Evolutionary conservation across 1,140 invertebrate species (phyloP), one percentile per base, ranked within the genome.

Genomic region (Acyrthosiphon pisum): DNA sequence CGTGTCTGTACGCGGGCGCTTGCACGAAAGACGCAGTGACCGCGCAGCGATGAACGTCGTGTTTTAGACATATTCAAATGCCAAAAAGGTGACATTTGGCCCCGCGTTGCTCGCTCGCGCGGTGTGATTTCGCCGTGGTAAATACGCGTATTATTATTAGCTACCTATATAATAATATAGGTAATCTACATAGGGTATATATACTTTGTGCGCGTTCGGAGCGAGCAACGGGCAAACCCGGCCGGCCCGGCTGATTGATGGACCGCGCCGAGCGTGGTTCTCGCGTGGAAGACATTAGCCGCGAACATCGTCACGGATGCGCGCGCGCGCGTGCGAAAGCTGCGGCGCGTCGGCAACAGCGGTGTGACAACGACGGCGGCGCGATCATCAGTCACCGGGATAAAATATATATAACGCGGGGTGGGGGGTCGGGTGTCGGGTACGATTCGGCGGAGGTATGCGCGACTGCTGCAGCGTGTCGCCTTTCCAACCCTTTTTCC

Each of bases 401-500:
- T 68, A 68, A 68, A 68, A 68, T 68, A 14, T 68, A 68, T 68
- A 50, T 4, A n/a, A 48, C 23, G 76, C 22, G 46, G 35, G 60
- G 0, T 11, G 84, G 23, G 26, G 44, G 11, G 48, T 23, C 8
- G 76, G 20, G n/a, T n/a, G 76, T 22, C 76, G 35, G 76, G 35
- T 22, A 9, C 44, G 41, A 46, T 37, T 26, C 83, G 83, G 30
- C 44, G 44, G 44, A n/a, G 41, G 84, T 26, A n/a, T 23, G 22
- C 23, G 23, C 41, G 3, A 26, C 37, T 41, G 44, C 20, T 22
- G 50, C 50, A 53, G 22, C 44, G n/a, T 76, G 60, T 23, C 44
- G n/a, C 91, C 91, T 92, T 84, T 92, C 91, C 91, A 53, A 92
- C 76, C 91, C 91, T 56, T 93, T 93, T 84, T 81, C 60, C 90